These are phyloP conservation scores for Metacarcinus magister DNA, from an alignment of 2,888 invertebrate species.

Conservation along the genomic window DNA sequence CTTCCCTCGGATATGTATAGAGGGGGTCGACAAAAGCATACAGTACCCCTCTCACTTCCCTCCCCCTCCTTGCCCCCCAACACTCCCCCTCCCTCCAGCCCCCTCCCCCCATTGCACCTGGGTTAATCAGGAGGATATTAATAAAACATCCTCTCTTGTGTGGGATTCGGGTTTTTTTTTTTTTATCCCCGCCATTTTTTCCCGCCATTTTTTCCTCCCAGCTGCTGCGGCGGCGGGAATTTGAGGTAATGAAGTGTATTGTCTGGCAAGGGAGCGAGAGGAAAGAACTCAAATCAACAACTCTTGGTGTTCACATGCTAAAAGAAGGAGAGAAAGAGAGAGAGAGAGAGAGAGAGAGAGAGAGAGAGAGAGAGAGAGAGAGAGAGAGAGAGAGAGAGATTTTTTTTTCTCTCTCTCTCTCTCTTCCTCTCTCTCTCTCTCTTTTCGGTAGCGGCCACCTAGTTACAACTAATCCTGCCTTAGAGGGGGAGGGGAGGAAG, in stretches of 20 bases:
- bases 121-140: conserved; percentile 49
- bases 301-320: not conserved
- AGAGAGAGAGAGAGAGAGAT: not conserved
- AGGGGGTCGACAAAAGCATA: conserved; percentile 5
- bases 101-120: not conserved
- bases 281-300: not conserved
- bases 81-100: not conserved
- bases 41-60: not conserved
- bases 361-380: too few relatives aligned
- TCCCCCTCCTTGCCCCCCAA: not conserved
- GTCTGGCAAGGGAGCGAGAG: not conserved
- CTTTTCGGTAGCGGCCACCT: not conserved
- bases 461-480: not conserved
- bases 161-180: not conserved
- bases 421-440: not conserved
- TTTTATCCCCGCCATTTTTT: not conserved
- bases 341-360: too few relatives aligned
- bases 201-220: conserved; percentile 31
- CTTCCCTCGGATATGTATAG: not conserved
- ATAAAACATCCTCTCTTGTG: conserved; percentile 44
- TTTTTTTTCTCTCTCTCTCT: too few relatives aligned
- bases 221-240: not conserved
- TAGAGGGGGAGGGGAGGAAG: not conserved
- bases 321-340: too few relatives aligned
- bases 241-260: conserved; percentile 19